These are phyloP conservation scores for Drosophila sucinea DNA, from an alignment of 1,140 invertebrate species.

Conservation along the genomic window DNA sequence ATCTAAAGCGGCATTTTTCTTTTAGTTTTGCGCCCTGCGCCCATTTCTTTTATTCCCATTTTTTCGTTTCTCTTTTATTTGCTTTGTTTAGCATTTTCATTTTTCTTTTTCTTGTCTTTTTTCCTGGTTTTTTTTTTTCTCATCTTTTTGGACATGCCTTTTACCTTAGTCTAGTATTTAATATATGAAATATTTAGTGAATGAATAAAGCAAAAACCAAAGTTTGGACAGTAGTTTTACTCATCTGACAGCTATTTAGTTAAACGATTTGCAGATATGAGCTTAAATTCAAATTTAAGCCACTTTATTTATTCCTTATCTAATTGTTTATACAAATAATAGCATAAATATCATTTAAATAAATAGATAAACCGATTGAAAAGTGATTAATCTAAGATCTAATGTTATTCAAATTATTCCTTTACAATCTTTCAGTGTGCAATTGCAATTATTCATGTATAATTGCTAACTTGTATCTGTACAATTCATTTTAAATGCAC, in stretches of 20 bases:
- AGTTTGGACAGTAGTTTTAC: background rate
- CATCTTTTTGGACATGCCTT: background rate
- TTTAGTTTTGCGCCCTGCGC: background rate
- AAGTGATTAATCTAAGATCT: too few relatives aligned
- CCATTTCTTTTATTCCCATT: slow-evolving; percentile 9
- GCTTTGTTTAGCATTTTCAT: slow-evolving; percentile 4
- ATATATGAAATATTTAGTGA: background rate
- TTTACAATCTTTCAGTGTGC: background rate
- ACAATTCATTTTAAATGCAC: background rate
- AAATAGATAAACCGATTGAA: too few relatives aligned
- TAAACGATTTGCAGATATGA: too few relatives aligned
- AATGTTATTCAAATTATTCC: too few relatives aligned
- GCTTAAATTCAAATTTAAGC: too few relatives aligned
- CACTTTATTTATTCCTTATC: too few relatives aligned
- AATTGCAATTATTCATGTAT: background rate
- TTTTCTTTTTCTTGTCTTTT: background rate
- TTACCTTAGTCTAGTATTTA: background rate
- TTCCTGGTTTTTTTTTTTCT: background rate
- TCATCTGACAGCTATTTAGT: too few relatives aligned
- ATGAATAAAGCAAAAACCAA: background rate
- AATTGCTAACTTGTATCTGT: background rate
- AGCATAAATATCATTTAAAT: too few relatives aligned
- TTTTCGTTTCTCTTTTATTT: slow-evolving; percentile 9
- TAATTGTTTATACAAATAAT: too few relatives aligned
- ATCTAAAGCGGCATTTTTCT: slow-evolving; percentile 13